Percentiles rank a stretch among this genome's conserved stretches.
phyloP scores from a whole-genome alignment of 2,113 vertebrate species.

The Arothron firmamentum region DNA sequence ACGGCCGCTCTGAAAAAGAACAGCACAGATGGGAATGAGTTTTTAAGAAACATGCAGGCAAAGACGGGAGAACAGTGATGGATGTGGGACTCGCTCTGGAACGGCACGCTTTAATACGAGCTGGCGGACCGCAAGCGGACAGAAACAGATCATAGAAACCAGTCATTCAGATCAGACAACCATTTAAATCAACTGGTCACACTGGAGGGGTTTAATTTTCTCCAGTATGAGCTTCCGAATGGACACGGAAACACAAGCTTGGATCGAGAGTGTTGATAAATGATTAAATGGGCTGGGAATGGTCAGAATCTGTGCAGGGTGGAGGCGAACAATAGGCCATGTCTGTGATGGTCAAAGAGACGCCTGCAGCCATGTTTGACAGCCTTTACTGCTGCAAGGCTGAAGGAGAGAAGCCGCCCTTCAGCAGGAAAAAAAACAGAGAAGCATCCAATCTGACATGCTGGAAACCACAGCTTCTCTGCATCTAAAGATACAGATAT shows the following conservation, averaged over 20 bases:
- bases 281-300: no score
- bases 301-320: no score
- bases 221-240: neutral
- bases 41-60: slow-evolving; percentile 15
- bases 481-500: no score
- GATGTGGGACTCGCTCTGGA: slow-evolving; percentile 18
- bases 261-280: no score
- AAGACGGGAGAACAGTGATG: slow-evolving; percentile 5
- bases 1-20: slow-evolving; percentile 21
- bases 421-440: no score
- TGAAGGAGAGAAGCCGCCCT: no score
- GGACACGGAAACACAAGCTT: neutral
- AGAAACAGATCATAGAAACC: slow-evolving; percentile 39
- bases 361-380: neutral
- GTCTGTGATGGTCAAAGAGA: neutral
- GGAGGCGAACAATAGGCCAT: neutral
- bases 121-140: slow-evolving; percentile 29
- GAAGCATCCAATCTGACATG: no score
- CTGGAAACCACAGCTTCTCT: no score
- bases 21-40: slow-evolving; percentile 5
- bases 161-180: slow-evolving; percentile 40
- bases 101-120: slow-evolving; percentile 40
- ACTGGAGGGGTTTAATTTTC: slow-evolving; percentile 8
- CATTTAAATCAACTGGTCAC: slow-evolving; percentile 40
- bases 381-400: neutral